Evolutionary conservation across 2,888 invertebrate species (phyloP).

Genomic region (Resseliella maxima): DNA sequence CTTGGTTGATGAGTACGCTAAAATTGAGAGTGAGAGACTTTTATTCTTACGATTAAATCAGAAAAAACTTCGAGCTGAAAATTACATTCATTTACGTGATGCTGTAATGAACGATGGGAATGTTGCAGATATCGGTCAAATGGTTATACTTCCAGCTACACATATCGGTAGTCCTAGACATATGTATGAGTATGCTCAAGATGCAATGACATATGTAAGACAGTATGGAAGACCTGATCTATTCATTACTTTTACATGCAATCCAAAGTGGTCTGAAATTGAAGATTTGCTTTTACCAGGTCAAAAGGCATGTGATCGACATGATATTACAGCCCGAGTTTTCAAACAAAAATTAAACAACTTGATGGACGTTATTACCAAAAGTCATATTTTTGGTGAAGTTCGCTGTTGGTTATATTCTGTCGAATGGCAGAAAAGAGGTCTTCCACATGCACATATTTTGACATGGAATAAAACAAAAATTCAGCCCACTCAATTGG

Average conservation of each 20-base stretch:
- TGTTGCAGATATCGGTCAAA: slow-evolving; percentile 58
- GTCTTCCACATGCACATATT: slow-evolving; percentile 63
- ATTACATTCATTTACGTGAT: slow-evolving; percentile 63
- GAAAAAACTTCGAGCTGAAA: slow-evolving; percentile 60
- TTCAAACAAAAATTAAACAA: slow-evolving; percentile 59
- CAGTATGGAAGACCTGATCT: slow-evolving; percentile 58
- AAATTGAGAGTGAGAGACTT: slow-evolving; percentile 62
- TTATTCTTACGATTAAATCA: slow-evolving; percentile 62
- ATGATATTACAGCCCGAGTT: slow-evolving; percentile 58
- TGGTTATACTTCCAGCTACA: slow-evolving; percentile 59
- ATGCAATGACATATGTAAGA: slow-evolving; percentile 58
- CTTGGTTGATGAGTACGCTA: slow-evolving; percentile 63
- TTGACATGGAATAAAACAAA: slow-evolving; percentile 60
- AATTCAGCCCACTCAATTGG: slow-evolving; percentile 58
- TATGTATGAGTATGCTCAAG: slow-evolving; percentile 60
- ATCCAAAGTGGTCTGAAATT: slow-evolving; percentile 58
- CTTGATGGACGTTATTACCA: slow-evolving; percentile 57
- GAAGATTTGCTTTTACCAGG: slow-evolving; percentile 14
- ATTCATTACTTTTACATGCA: slow-evolving; percentile 58
- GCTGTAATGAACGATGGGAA: slow-evolving; percentile 61
- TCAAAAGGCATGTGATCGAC: slow-evolving; percentile 57
- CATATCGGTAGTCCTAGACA: slow-evolving; percentile 59
- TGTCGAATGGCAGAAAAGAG: slow-evolving; percentile 62
- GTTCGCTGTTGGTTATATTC: neutral
- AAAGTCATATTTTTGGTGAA: slow-evolving; percentile 56